phyloP scores from a whole-genome alignment of 1,140 invertebrate species.

The Hycleus cichorii region DNA sequence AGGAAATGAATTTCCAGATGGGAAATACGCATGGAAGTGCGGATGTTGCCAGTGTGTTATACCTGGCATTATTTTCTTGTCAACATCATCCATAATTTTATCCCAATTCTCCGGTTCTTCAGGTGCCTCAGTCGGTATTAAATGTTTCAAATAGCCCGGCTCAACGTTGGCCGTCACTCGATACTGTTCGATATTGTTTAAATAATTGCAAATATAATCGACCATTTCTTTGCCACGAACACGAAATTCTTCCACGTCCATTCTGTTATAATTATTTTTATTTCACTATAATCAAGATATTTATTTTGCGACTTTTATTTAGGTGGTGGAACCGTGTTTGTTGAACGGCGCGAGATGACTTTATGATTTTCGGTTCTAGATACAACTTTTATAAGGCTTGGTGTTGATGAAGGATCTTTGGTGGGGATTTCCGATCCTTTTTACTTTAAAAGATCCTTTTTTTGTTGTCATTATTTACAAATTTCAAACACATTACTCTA shows the following conservation, averaged over 20 bases:
- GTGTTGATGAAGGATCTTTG: no score
- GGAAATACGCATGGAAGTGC: slow-evolving; percentile 92
- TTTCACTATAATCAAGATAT: no score
- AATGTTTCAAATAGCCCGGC: slow-evolving; percentile 70
- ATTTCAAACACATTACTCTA: no score
- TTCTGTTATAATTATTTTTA: not conserved
- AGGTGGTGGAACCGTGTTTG: no score
- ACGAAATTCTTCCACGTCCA: slow-evolving; percentile 50
- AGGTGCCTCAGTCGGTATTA: slow-evolving; percentile 70
- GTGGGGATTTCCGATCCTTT: no score
- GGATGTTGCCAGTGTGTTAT: slow-evolving; percentile 96
- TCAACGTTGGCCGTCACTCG: slow-evolving; percentile 70
- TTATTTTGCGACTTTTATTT: no score
- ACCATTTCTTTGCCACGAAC: slow-evolving; percentile 80
- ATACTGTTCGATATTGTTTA: slow-evolving; percentile 62
- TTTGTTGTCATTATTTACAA: no score
- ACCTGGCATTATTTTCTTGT: slow-evolving; percentile 86
- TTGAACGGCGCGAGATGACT: no score
- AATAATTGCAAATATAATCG: slow-evolving; percentile 85
- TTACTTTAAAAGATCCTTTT: no score
- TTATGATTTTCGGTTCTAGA: no score
- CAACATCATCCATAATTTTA: slow-evolving; percentile 78
- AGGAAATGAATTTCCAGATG: slow-evolving; percentile 86
- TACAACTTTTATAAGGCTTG: no score
- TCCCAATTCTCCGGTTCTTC: slow-evolving; percentile 73